Base-by-base conservation (phyloP, 2,113 vertebrate genomes). In the Maccullochella peelii region DNA sequence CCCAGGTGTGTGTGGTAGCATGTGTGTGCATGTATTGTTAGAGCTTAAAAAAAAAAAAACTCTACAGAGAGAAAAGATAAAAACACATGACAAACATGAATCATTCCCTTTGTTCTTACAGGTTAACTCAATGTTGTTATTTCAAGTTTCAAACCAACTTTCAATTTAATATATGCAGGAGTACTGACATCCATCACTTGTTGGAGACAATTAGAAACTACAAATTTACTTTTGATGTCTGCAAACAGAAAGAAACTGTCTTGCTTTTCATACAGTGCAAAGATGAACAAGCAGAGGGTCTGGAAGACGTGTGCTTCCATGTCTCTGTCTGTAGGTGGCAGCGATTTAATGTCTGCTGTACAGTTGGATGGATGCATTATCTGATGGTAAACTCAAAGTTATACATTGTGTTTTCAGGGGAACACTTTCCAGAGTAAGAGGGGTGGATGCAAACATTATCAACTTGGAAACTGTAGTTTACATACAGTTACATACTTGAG, bases 21-120 rank as follows among this genome's bases (percentile, higher is more conserved):
- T 71, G 58, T 33, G 38, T 68, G 54, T 61, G 36, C 59, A 25
- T 67, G 66, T 36, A 54, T 40, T 58, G 21, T 36, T 67, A 42
- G 30, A 54, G 30, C 63, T 59, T 47, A n/a, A 78, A 58, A 47
- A 70, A 47, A 77, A 65, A 47, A 52, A 23, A 68, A 54, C 21
- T 20, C 40, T 18, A 50, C 8, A 47, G 40, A 86, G 61, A 8
- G 30, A 70, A 61, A 55, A 16, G 63, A 82, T 36, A 54, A 42
- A 74, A 68, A 72, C 69, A 54, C 25, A 36, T 20, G 7, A 80
- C 54, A 42, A 73, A 86, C 21, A 77, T 89, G 44, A 89, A 82
- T 77, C 69, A 86, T 90, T 88, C 85, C 67, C 80, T 89, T 84
- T 88, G 80, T 86, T 84, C 61, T 74, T 3, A 38, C 30, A 58